Conservation (phyloP, 2,797 vertebrate species). For the Melanotaenia pygmaea region DNA sequence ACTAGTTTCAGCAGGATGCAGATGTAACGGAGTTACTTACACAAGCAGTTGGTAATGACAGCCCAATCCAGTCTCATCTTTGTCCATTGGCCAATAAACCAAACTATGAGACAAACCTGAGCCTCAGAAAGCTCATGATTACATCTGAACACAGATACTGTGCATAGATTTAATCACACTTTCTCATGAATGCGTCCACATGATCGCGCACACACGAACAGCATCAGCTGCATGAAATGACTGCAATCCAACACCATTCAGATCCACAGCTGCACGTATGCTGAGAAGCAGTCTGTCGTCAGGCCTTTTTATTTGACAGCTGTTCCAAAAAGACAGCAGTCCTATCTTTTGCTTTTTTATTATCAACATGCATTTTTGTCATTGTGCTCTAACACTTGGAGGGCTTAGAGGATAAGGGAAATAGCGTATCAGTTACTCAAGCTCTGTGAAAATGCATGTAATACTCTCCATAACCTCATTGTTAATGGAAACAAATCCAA, state of each 20-base stretch:
- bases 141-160: conserved; percentile 9
- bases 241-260: conserved; percentile 59
- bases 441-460: conserved; percentile 71
- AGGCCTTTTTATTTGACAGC: conserved; percentile 76
- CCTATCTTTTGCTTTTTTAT: conserved; percentile 69
- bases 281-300: conserved; percentile 75
- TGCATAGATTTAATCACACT: conserved; percentile 24
- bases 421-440: conserved; percentile 71
- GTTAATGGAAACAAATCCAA: conserved; percentile 72
- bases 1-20: background rate
- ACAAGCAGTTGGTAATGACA: background rate
- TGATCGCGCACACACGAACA: conserved; percentile 20
- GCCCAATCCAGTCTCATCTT: background rate
- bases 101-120: background rate
- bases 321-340: conserved; percentile 64
- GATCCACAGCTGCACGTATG: conserved; percentile 75
- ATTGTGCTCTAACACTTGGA: conserved; percentile 68
- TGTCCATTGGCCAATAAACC: background rate
- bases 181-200: conserved; percentile 19
- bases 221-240: conserved; percentile 60
- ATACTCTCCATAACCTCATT: conserved; percentile 64
- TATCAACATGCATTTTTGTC: conserved; percentile 62
- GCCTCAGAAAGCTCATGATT: conserved; percentile 1
- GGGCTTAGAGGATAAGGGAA: conserved; percentile 73
- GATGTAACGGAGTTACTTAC: background rate